Base-by-base conservation (phyloP, 2,888 invertebrate genomes). In the Limnephilus rhombicus region DNA sequence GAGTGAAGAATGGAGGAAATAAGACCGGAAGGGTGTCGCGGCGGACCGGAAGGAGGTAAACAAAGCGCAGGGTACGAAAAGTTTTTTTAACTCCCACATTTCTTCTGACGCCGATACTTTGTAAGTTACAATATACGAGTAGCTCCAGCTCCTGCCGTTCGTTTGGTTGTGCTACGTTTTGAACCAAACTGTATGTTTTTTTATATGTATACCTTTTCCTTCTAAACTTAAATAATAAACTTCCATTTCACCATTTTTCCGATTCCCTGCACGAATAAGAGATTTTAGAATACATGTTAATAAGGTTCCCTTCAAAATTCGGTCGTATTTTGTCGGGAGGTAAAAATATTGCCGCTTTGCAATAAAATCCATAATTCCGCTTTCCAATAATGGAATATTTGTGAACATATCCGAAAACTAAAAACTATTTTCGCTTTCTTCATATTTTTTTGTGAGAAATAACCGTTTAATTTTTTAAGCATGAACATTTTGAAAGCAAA, bases 11-110 rank as follows among this genome's bases (percentile, higher is more conserved):
- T 53, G 87, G 87, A 34, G 87, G 29, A 53, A 88, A 88, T 88
- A 88, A 88, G 87, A 88, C 87, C 53, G 68, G 87, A 88, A 88
- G 87, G 90, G 82, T 31, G 83, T 68, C 80, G 83, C 81, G 82
- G 90, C 83, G 90, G 83, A 90, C 90, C 82, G 90, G 90, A 91
- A 88, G 91, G n/a, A 88, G 87, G 82, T 90, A 90, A 90, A 90
- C 90, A 90, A 90, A 29, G 83, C 90, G 9, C 45, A 13, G 90
- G 34, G 82, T 37, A 49, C 90, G 90, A 53, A 37, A 53, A 88
- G 29, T 53, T 88, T 88, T 88, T 88, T 88, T 68, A n/a, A 24
- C 87, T 31, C 18, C n/a, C 45, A 29, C 49, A 45, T 45, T 18
- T 45, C 41, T 41, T n/a, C 29, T 29, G 2, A 82, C 34, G 18